Base-by-base conservation (phyloP, 2,888 invertebrate genomes). In the Frankliniella fusca region DNA sequence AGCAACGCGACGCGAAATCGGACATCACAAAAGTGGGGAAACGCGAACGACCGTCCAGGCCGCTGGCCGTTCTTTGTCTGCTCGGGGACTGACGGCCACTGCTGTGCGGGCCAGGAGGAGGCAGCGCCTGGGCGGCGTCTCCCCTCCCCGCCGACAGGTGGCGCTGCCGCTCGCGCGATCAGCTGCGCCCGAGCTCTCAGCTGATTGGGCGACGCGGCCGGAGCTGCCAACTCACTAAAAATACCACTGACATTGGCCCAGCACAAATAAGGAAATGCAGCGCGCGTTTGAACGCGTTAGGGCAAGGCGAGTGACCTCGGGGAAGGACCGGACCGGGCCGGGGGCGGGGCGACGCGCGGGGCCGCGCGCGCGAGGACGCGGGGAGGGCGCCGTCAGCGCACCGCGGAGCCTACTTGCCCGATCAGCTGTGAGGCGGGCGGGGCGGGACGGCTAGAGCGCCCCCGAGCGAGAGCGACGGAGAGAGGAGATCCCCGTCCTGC, bases 21-120 rank as follows among this genome's bases (percentile, higher is more conserved):
- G 70, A 76, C 70, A 76, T 76, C 70, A 76, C 70, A 76, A 76
- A n/a, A 23, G 27, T 10, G 23, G 70, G 10, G 70, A 27, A 23
- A 12, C 70, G 70, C 23, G 12, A 27, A 27, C 70, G 70, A 27
- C 70, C 70, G 70, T 27, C 27, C 10, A 10, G 11, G 7, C 9
- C 23, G 23, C 70, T 76, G 70, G 27, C 70, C 70, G 70, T 76
- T 76, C 70, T 76, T 76, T 76, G 70, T 76, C 70, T 76, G 70
- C 70, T 23, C 12, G 70, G 11, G 23, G 3, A 11, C 15, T 12
- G 54, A 18, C 54, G 54, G 54, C 54, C 8, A 15, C 15, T 18
- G 20, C 61, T n/a, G 20, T 15, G 20, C 61, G 10, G 10, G 54
- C 54, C 54, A 18, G 54, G 15, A 18, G 65, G n/a, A 20, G 70